These are phyloP conservation scores for Athene cunicularia DNA, from an alignment of 2,113 vertebrate genomes.

Conservation along the genomic window DNA sequence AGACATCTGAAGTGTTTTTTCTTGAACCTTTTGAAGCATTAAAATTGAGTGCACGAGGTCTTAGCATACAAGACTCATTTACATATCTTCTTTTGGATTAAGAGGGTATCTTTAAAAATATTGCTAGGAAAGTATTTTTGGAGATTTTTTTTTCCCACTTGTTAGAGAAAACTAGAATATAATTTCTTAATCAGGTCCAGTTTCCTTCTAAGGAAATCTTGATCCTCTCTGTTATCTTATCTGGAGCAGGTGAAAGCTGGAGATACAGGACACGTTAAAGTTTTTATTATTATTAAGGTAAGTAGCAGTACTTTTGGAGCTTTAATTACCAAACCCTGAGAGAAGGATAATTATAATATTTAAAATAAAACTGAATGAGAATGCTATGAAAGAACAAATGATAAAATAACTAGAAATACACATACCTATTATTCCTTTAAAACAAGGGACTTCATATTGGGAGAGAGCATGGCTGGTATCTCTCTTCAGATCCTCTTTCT, in stretches of 20 bases:
- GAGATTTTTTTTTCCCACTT: background rate
- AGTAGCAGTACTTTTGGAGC: background rate
- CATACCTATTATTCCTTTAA: background rate
- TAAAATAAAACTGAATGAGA: background rate
- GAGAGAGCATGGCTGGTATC: background rate
- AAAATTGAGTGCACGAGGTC: conserved; percentile 10
- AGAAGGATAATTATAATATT: background rate
- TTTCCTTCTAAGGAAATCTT: background rate
- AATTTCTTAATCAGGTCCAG: background rate
- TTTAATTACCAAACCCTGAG: background rate
- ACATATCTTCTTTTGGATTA: background rate
- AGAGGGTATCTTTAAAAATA: background rate
- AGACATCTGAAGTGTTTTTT: background rate
- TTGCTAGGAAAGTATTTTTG: background rate
- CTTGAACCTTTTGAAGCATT: conserved; percentile 14
- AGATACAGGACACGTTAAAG: background rate
- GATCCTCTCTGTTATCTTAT: background rate
- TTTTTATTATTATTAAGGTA: background rate
- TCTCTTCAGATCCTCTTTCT: background rate
- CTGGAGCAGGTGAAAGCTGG: background rate
- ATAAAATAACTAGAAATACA: background rate
- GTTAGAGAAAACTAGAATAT: background rate
- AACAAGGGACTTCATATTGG: background rate
- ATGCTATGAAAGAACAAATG: background rate
- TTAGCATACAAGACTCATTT: conserved; percentile 19